Evolutionary conservation across 2,797 vertebrate species (phyloP).

Genomic region (Orientallactaga sibirica): DNA sequence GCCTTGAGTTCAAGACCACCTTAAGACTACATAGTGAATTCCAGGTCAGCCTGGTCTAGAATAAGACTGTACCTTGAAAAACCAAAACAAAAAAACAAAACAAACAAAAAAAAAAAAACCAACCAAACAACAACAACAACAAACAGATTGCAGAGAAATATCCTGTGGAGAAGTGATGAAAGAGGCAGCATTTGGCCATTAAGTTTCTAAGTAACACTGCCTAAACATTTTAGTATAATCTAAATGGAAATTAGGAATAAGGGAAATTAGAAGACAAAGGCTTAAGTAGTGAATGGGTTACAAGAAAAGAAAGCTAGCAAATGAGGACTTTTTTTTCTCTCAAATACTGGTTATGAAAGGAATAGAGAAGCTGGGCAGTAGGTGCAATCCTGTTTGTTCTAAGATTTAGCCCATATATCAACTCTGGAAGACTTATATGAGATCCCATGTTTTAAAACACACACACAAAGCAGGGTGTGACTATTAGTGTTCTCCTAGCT

Average conservation of each 20-base stretch:
- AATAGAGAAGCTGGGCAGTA: not conserved
- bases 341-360: constrained; percentile 4
- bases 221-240: not conserved
- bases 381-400: constrained; percentile 11
- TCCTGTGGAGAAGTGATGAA: not conserved
- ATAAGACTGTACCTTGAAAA: too few species aligned
- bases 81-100: too few species aligned
- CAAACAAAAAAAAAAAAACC: too few species aligned
- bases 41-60: too few species aligned
- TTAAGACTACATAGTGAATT: too few species aligned
- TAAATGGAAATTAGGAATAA: not conserved
- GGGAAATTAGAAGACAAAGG: constrained; percentile 11
- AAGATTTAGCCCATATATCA: not conserved
- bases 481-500: not conserved
- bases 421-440: not conserved
- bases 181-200: not conserved
- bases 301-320: constrained; percentile 22
- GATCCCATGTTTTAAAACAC: not conserved
- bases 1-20: too few species aligned
- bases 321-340: not conserved
- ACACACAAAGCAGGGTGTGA: not conserved
- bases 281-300: not conserved
- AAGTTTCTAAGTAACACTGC: not conserved
- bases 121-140: too few species aligned
- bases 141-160: not conserved